phyloP scores from a whole-genome alignment of 1,140 invertebrate species.

The Frieseomelitta varia region DNA sequence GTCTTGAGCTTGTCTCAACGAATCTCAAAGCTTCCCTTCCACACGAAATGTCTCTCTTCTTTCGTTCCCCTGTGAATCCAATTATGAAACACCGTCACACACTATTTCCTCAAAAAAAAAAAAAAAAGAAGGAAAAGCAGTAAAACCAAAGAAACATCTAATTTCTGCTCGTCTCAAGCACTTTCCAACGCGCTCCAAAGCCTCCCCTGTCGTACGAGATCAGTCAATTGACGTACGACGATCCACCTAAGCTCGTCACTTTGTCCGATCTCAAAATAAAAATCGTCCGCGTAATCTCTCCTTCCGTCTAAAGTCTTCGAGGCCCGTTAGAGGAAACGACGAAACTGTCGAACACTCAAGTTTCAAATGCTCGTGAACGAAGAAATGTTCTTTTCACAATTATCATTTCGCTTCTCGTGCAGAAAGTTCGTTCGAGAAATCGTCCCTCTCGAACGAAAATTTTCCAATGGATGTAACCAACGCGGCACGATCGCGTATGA shows the following conservation, averaged over 20 bases:
- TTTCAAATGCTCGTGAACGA: too few relatives aligned
- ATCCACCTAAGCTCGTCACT: neutral
- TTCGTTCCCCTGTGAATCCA: neutral
- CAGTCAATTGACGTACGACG: neutral
- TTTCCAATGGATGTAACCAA: neutral
- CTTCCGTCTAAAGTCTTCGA: too few relatives aligned
- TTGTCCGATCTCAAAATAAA: conserved; percentile 1
- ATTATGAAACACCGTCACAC: neutral
- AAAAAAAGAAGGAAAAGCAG: neutral
- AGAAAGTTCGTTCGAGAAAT: too few relatives aligned
- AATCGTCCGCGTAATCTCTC: too few relatives aligned
- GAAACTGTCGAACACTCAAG: too few relatives aligned
- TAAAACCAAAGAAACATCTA: neutral
- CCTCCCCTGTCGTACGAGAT: neutral
- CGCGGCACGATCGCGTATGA: neutral
- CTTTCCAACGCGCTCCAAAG: neutral
- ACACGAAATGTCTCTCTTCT: neutral
- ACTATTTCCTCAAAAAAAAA: neutral
- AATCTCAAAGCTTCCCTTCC: neutral
- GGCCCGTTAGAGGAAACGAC: too few relatives aligned
- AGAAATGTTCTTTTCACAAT: too few relatives aligned
- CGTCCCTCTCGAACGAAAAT: neutral
- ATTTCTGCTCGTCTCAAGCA: neutral
- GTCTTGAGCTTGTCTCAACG: neutral
- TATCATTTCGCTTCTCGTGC: too few relatives aligned